These are phyloP conservation scores for Dromococcyx pavoninus DNA, from an alignment of 2,797 vertebrate genomes.

Conservation along the genomic window DNA sequence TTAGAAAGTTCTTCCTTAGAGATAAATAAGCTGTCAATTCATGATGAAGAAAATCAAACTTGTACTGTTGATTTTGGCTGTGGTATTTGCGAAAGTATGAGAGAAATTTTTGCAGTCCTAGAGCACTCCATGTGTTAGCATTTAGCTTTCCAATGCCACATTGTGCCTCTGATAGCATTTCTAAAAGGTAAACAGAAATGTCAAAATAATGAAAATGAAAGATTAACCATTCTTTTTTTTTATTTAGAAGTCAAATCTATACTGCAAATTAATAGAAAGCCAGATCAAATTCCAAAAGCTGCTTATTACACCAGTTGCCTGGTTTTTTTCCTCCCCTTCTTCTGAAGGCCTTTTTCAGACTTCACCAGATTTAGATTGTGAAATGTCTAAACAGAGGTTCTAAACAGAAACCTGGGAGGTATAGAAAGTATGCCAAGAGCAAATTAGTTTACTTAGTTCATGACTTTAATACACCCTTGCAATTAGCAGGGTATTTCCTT, in stretches of 20 bases:
- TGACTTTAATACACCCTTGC: conserved; percentile 66
- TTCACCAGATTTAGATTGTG: conserved; percentile 51
- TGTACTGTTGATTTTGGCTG: conserved; percentile 80
- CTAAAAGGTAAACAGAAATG: conserved; percentile 79
- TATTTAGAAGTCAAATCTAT: conserved; percentile 61
- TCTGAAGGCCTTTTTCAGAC: conserved; percentile 32
- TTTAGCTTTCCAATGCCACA: conserved; percentile 77
- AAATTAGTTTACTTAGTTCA: conserved; percentile 66
- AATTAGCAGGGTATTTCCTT: conserved; percentile 62
- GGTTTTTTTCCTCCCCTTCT: neutral
- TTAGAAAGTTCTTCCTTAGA: conserved; percentile 79
- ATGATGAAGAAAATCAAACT: conserved; percentile 82
- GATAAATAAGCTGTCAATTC: conserved; percentile 87
- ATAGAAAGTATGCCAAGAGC: conserved; percentile 47
- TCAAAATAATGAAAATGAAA: conserved; percentile 80
- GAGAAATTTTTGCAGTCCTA: conserved; percentile 74
- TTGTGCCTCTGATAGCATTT: conserved; percentile 73
- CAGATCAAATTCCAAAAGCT: conserved; percentile 33
- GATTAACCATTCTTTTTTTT: conserved; percentile 74
- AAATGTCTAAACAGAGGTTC: conserved; percentile 58
- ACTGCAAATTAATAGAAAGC: conserved; percentile 58
- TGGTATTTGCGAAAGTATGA: conserved; percentile 73
- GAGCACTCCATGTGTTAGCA: conserved; percentile 80
- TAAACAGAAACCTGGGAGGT: conserved; percentile 60
- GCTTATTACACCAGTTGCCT: conserved; percentile 6